Evolutionary conservation across 2,888 invertebrate genomes (phyloP), one percentile per base, ranked within the genome.

Genomic region (Xiphydria camelus): DNA sequence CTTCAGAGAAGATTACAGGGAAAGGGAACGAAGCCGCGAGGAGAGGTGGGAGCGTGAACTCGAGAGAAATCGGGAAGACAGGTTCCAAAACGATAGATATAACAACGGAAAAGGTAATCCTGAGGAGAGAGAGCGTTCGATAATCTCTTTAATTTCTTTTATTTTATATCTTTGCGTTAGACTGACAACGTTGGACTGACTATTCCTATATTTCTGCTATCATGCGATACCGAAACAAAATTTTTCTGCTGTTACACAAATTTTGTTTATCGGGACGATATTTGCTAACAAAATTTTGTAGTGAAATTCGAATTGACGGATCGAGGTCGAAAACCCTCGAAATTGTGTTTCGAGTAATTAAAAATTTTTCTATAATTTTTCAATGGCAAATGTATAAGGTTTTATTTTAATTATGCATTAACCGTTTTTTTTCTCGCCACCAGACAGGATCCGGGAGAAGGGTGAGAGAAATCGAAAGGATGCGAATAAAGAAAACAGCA

Each of bases 391-490:
- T n/a, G n/a, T n/a, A n/a, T n/a, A n/a, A n/a, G n/a, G n/a, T n/a
- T n/a, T 29, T 26, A 29, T 12, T 4, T 12, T 10, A 37, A 25
- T 12, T 37, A 3, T 37, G n/a, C n/a, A 22, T 19, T 39, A 45
- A 21, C 25, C 5, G 31, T 40, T 25, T 6, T 34, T 53, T 62
- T 57, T 50, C 40, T 40, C 52, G 54, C 48, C 47, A 60, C 52
- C 53, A 66, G 75, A 72, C 40, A 65, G 66, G 50, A 58, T 63
- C 48, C 66, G 66, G 51, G 74, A 73, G 25, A 69, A 62, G 57
- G 59, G 62, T 48, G 73, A 72, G 47, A 65, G 68, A 51, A 66
- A 72, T 49, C 62, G 69, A 52, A 66, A 60, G 53, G 72, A 76
- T 51, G 58, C 61, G 42, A 66, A 55, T 47, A 69, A 61, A 62